phyloP scores from a whole-genome alignment of 2,797 vertebrate genomes.

The Sebastes alutus region DNA sequence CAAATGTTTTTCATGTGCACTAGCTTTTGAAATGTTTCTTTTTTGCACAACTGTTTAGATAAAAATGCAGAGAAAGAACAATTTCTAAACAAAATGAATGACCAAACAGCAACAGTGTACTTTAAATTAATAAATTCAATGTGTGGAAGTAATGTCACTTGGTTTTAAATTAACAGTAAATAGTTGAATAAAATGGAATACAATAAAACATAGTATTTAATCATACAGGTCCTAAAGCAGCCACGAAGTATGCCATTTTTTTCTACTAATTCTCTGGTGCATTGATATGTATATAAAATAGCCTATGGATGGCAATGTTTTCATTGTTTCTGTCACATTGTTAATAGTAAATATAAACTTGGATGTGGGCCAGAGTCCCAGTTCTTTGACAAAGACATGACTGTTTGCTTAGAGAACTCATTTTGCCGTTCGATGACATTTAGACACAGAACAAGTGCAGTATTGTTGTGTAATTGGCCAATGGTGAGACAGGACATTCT shows the following conservation, averaged over 20 bases:
- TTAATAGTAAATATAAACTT: conserved; percentile 2
- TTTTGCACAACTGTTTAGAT: conserved; percentile 74
- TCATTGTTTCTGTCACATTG: background rate
- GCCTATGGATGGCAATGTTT: background rate
- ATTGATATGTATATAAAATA: background rate
- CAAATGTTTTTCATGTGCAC: conserved; percentile 77
- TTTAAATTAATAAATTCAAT: background rate
- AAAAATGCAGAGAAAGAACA: conserved; percentile 55
- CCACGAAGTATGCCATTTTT: background rate
- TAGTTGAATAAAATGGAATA: background rate
- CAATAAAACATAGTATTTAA: background rate
- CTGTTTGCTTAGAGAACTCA: conserved; percentile 59
- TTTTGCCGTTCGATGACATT: conserved; percentile 45
- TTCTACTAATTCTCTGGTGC: background rate
- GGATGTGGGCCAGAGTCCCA: conserved; percentile 18
- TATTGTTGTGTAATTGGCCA: conserved; percentile 53
- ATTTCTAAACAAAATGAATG: conserved; percentile 69
- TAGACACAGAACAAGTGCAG: conserved; percentile 46
- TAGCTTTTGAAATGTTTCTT: conserved; percentile 71
- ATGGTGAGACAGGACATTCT: conserved; percentile 1
- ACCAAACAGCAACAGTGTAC: conserved; percentile 58
- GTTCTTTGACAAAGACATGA: conserved; percentile 60
- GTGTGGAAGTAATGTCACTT: conserved; percentile 53
- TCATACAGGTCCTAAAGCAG: background rate
- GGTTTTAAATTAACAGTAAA: background rate